Evolutionary conservation across 2,888 invertebrate species (phyloP).

Genomic region (Melinaea marsaeus): DNA sequence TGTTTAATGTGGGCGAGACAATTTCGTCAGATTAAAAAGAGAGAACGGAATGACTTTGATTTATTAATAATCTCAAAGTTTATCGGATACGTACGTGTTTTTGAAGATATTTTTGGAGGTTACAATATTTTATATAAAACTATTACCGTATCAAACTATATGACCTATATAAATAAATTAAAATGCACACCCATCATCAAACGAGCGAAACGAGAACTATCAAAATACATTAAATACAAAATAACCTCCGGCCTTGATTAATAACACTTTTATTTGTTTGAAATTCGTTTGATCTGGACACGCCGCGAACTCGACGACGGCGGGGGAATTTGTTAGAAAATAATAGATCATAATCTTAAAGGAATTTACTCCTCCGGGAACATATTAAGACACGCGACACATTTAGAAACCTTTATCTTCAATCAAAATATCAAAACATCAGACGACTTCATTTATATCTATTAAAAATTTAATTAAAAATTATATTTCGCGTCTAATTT

Average conservation of each 20-base stretch:
- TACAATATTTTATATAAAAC: too few relatives aligned
- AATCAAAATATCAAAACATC: too few relatives aligned
- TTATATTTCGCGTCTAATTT: not conserved
- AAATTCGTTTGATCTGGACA: conserved; percentile 74
- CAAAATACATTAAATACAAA: conserved; percentile 31
- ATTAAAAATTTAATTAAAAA: conserved; percentile 2
- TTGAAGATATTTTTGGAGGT: conserved; percentile 27
- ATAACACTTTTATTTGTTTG: conserved; percentile 74
- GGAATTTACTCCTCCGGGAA: conserved; percentile 55
- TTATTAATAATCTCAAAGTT: conserved; percentile 64
- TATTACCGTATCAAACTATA: too few relatives aligned
- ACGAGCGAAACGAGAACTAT: conserved; percentile 7
- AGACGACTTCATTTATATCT: too few relatives aligned
- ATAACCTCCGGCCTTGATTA: conserved; percentile 68
- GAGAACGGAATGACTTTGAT: conserved; percentile 49
- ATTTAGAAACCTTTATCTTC: too few relatives aligned
- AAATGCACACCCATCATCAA: not conserved
- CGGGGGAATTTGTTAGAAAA: conserved; percentile 65
- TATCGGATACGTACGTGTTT: conserved; percentile 48
- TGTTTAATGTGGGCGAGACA: conserved; percentile 52
- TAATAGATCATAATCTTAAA: conserved; percentile 71
- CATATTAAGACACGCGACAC: conserved; percentile 35
- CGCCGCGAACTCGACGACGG: conserved; percentile 63
- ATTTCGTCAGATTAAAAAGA: conserved; percentile 40
- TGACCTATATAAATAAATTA: not conserved